These are phyloP conservation scores for Numenius phaeopus DNA, from an alignment of 2,797 vertebrate genomes.

Conservation along the genomic window DNA sequence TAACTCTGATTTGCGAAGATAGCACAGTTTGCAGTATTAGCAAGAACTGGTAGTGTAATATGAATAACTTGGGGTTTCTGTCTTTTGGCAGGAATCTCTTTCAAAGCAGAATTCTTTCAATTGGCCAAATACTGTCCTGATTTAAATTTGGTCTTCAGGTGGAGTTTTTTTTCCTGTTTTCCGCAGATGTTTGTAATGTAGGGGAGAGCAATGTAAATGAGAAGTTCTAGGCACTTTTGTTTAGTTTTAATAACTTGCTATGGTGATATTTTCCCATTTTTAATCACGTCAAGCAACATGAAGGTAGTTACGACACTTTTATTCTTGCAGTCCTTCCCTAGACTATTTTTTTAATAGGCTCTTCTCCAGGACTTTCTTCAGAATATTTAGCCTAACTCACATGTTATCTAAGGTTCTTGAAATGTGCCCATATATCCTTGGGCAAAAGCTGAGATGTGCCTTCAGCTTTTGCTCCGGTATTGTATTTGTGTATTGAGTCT, in stretches of 20 bases:
- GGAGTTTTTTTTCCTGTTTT: slow-evolving; percentile 10
- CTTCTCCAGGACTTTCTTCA: neutral
- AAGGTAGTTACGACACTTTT: neutral
- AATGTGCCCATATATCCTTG: neutral
- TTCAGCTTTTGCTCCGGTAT: neutral
- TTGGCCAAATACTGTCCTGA: neutral
- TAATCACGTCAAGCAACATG: neutral
- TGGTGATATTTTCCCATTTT: neutral
- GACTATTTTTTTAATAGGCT: neutral
- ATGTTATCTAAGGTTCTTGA: neutral
- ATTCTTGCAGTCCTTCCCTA: neutral
- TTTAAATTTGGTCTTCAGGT: neutral
- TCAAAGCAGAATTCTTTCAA: neutral
- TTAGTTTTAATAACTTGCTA: neutral
- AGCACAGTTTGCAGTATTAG: neutral
- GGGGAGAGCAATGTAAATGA: neutral
- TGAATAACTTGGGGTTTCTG: neutral
- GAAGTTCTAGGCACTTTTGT: neutral
- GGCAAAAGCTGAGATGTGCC: neutral
- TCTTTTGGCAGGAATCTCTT: neutral
- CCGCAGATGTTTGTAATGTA: neutral
- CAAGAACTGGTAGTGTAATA: neutral
- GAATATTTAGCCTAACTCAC: neutral
- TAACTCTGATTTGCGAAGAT: neutral
- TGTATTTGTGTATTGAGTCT: neutral